Evolutionary conservation across 2,797 vertebrate species (phyloP).

Genomic region (Bucorvus abyssinicus): DNA sequence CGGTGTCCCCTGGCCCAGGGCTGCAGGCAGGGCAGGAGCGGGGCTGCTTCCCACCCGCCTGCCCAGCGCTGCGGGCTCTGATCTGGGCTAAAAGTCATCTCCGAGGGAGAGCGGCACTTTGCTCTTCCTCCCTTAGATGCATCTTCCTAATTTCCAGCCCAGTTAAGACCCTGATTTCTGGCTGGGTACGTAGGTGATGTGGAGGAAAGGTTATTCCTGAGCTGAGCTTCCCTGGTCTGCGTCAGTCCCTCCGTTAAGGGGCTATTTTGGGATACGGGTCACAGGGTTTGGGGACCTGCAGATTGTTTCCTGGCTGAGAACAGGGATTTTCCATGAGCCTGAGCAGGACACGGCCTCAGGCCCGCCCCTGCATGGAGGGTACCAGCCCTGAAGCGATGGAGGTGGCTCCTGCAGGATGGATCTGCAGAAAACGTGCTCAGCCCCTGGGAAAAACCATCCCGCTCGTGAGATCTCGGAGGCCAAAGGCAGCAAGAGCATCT

Average conservation of each 20-base stretch:
- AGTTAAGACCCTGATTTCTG: not conserved
- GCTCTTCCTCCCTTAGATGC: not conserved
- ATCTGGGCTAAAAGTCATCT: not conserved
- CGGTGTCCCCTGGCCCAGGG: not conserved
- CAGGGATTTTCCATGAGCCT: not conserved
- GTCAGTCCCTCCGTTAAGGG: not conserved
- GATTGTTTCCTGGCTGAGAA: not conserved
- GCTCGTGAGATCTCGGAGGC: fast-evolving
- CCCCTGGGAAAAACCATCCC: not conserved
- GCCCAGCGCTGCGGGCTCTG: not conserved
- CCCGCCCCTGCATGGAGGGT: fast-evolving
- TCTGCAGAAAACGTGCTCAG: not conserved
- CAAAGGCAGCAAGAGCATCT: not conserved
- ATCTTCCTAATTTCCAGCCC: not conserved
- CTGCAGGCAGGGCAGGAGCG: not conserved
- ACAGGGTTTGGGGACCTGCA: slow-evolving; percentile 27
- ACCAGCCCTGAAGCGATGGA: not conserved
- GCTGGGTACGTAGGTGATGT: not conserved
- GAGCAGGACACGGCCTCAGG: fast-evolving
- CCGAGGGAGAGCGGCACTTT: not conserved
- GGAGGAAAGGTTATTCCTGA: slow-evolving; percentile 1
- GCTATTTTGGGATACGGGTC: not conserved
- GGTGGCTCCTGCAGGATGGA: not conserved
- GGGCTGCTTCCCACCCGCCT: not conserved
- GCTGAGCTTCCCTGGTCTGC: not conserved